Base-by-base conservation (phyloP, 2,113 vertebrate genomes). In the Serilophus lunatus region DNA sequence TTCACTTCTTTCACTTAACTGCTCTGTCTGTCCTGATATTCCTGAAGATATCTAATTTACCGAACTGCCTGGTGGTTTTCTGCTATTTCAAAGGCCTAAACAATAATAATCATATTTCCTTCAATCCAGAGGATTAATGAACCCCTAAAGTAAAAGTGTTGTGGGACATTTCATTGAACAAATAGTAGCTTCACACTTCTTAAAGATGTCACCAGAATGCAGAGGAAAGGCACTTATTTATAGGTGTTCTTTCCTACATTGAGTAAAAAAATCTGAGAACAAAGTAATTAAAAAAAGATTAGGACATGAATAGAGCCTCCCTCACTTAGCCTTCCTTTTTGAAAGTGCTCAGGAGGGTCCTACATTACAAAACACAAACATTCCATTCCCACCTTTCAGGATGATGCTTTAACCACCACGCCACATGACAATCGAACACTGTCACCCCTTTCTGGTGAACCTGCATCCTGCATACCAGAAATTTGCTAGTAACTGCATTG, bases 241-340 rank as follows among this genome's bases (percentile, higher is more conserved):
- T 5, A 82, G 9, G 4, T 1, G 8, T 42, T 14, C 14, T 82
- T 86, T 80, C 33, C 16, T 22, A 72, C 0, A 0, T 0, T 53
- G 14, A 88, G 20, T 40, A 36, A 87, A 71, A 86, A 82, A 20
- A 26, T 42, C 33, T 14, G 12, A 86, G 50, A 79, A 85, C 51
- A 90, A 88, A 57, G 45, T 1, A 66, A 61, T 92, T 83, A 70
- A 74, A 45, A 9, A 8, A 40, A 51, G 28, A 63, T 40, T 5
- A 68, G 44, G 29, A 60, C 23, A 44, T 15, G 19, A 72, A 72
- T 1, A 77, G 38, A 47, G n/a, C 12, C 26, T 71, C 26, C 20
- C 8, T 69, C 36, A 24, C 54, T 69, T 36, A 72, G 36, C 4
- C 36, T 65, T 88, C 45, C 45, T 74, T 89, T 92, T 59, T 24